Evolutionary conservation across 2,113 vertebrate genomes (phyloP), one percentile per base, ranked within the genome.

Genomic region (Podilymbus podiceps): DNA sequence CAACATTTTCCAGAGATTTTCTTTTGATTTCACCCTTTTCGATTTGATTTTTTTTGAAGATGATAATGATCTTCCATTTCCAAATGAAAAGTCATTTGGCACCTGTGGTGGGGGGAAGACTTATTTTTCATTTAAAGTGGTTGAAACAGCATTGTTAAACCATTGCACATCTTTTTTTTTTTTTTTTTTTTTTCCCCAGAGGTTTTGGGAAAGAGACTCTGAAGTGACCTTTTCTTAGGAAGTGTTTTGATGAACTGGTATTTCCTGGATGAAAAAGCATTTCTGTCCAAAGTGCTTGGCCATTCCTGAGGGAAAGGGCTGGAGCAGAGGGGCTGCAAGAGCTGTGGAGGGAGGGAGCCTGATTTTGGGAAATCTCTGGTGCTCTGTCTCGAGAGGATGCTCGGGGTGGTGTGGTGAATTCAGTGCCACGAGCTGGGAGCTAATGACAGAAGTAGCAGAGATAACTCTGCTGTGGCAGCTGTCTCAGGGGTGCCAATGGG

Each of bases 81-180:
- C 73, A 94, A 96, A 95, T 96, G 86, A 95, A 93, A 95, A 95
- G 79, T 89, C 25, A 63, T 95, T 95, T 97, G 93, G 83, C 93
- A 95, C 91, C 83, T 90, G 50, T 35, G 47, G 12, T 35, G 50
- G 21, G 47, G 49, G 25, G 27, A 73, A 91, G 90, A 86, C 80
- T 93, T 95, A 78, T 92, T 93, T 95, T 93, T 95, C 83, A 44
- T 88, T 86, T 89, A 86, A 84, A 95, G 40, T 50, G 90, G n/a
- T 88, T 93, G 92, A 92, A 95, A 93, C 59, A 80, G 83, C 42
- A 86, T 88, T 74, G 83, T 87, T 80, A 88, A 97, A 96, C 75
- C 9, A 11, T 49, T 73, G 22, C 58, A 33, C 47, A 25, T 44
- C 8, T n/a, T 28, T 46, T n/a, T 47, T 27, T n/a, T 31, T 7